Base-by-base conservation (phyloP, 2,113 vertebrate genomes). In the Choloepus hoffmanni region DNA sequence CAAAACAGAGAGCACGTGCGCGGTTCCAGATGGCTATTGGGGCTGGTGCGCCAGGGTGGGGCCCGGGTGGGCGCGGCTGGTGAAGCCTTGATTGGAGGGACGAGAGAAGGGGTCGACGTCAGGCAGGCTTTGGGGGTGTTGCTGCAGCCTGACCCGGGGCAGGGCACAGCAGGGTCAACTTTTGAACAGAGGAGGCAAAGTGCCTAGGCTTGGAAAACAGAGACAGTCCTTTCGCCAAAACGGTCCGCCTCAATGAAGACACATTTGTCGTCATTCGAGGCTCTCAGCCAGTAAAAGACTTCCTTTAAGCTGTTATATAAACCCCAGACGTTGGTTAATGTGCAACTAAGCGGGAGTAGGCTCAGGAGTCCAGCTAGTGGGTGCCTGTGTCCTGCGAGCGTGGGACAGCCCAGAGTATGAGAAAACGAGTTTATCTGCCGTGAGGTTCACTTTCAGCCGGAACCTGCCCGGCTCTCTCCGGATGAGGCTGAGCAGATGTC, bases 1-100 rank as follows among this genome's bases (percentile, higher is more conserved):
- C 50, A 53, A 53, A 53, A 53, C 50, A 53, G 67, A 92, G 85
- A 58, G 85, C 96, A 82, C 82, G 97, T 96, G 94, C 72, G 24
- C 40, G 30, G 40, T 18, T 60, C 40, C 0, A 11, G 1, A 43
- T 45, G 43, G 43, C 43, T 45, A 7, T 45, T 45, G 43, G 43
- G 43, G 43, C 43, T 45, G 43, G 43, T 45, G 7, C 10, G 50
- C 13, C 50, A 14, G 50, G 50, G 50, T 53, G 50, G 50, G 50
- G 50, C 10, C 50, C 10, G 50, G 50, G 13, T 53, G 65, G 36
- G 36, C 2, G 2, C 10, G 12, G 88, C 3, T 0, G 48, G n/a
- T 14, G 19, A 0, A 19, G 43, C 12, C 14, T 1, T 0, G 36
- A 23, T 5, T 0, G 53, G 8, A 0, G 3, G 23, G n/a, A 5